These are phyloP conservation scores for Psilanteris sp. DNA, from an alignment of 1,140 invertebrate species.

Conservation along the genomic window DNA sequence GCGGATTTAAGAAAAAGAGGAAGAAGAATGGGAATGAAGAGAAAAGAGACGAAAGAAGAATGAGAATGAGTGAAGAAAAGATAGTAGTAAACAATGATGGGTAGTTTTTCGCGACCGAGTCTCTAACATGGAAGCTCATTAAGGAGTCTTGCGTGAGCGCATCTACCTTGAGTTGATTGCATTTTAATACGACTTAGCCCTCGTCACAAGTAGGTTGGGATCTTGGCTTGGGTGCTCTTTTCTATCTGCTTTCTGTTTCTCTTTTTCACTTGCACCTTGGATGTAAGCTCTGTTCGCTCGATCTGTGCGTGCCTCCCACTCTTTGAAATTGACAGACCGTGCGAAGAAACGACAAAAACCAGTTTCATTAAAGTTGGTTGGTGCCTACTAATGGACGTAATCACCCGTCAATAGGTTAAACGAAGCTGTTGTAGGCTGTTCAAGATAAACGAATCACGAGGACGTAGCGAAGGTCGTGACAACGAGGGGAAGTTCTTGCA, in stretches of 20 bases:
- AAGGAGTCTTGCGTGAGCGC: conserved; percentile 73
- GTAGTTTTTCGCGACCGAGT: conserved; percentile 65
- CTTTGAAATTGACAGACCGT: conserved; percentile 63
- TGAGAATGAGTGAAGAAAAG: conserved; percentile 12
- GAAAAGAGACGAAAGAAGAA: conserved; percentile 2
- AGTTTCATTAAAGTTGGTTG: conserved; percentile 66
- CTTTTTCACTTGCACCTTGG: conserved; percentile 27
- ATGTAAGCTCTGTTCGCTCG: conserved; percentile 19
- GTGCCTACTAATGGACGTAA: conserved; percentile 63
- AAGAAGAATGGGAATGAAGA: background rate
- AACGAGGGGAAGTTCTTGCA: conserved; percentile 9
- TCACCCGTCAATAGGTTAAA: conserved; percentile 66
- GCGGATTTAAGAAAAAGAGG: background rate
- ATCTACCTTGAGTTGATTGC: conserved; percentile 75
- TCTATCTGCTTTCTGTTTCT: conserved; percentile 33
- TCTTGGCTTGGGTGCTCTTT: conserved; percentile 18
- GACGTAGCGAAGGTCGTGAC: conserved; percentile 52
- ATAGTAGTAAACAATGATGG: conserved; percentile 73
- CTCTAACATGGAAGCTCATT: conserved; percentile 77
- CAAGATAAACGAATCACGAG: conserved; percentile 46
- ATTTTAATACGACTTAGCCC: conserved; percentile 74
- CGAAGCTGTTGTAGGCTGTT: conserved; percentile 37
- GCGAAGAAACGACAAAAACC: conserved; percentile 65
- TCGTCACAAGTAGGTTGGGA: conserved; percentile 53
- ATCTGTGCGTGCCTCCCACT: conserved; percentile 54